These are phyloP conservation scores for Phymatocera aterrima DNA, from an alignment of 2,888 invertebrate species.

Conservation along the genomic window DNA sequence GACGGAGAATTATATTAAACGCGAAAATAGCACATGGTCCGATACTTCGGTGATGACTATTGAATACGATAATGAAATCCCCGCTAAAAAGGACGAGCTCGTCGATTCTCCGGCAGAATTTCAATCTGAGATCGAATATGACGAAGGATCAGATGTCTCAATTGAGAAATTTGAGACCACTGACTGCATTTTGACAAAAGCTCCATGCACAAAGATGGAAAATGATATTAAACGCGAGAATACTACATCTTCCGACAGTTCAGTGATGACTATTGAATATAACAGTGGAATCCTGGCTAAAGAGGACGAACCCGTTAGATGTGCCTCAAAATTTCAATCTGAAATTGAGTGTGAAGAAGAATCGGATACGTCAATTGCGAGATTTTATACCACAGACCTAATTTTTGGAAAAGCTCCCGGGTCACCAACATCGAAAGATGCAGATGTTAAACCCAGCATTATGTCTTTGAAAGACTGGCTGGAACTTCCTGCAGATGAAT, in stretches of 20 bases:
- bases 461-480: conserved; percentile 1
- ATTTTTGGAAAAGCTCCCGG: too few relatives aligned
- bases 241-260: too few relatives aligned
- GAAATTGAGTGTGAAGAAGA: too few relatives aligned
- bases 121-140: background rate
- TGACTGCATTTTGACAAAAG: background rate
- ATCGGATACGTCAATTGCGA: too few relatives aligned
- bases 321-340: too few relatives aligned
- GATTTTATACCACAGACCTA: too few relatives aligned
- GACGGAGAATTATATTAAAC: background rate
- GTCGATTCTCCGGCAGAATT: background rate
- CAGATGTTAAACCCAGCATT: background rate
- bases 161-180: background rate
- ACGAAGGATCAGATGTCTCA: background rate
- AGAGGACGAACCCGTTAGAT: too few relatives aligned
- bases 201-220: background rate
- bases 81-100: background rate
- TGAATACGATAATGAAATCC: background rate
- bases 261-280: too few relatives aligned
- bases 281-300: too few relatives aligned
- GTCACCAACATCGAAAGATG: too few relatives aligned
- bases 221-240: too few relatives aligned
- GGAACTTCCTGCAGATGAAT: background rate
- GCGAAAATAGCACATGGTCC: background rate
- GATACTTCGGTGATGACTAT: background rate